A percentile compares a stretch with the other conserved stretches of the same genome.
phyloP scores from a whole-genome alignment of 2,797 vertebrate species.

The Nannoperca obscura region DNA sequence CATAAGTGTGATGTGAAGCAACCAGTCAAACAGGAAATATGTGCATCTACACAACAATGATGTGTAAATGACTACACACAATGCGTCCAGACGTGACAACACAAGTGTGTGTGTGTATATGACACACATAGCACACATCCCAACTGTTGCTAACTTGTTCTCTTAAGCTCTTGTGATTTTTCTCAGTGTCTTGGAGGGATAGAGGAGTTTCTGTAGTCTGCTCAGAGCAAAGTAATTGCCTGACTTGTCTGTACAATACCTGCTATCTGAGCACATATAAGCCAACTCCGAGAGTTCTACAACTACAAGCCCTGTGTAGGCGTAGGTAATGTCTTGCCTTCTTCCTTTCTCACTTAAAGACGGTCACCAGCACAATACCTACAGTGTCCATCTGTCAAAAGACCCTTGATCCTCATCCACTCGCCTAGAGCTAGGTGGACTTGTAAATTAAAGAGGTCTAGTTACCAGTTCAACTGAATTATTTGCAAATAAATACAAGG shows the following conservation, averaged over 20 bases:
- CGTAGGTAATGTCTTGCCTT: conserved; percentile 21
- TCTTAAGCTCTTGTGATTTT: neutral
- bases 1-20: conserved; percentile 26
- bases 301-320: conserved; percentile 15
- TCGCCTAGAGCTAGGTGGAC: neutral
- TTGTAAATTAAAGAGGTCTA: neutral
- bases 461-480: neutral
- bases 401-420: conserved; percentile 3
- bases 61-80: conserved; percentile 47
- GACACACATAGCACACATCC: conserved; percentile 7
- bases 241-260: conserved; percentile 42
- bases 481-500: conserved; percentile 12
- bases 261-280: conserved; percentile 38
- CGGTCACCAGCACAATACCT: conserved; percentile 30
- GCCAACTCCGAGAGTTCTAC: conserved; percentile 17
- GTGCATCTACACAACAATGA: conserved; percentile 28
- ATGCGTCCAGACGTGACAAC: conserved; percentile 28
- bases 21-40: conserved; percentile 29
- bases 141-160: neutral
- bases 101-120: conserved; percentile 22
- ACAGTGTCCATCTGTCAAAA: neutral
- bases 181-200: neutral
- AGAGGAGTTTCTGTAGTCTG: conserved; percentile 19
- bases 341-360: conserved; percentile 34
- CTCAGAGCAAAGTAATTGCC: conserved; percentile 25